A percentile compares a stretch with the other conserved stretches of the same genome.
phyloP scores from a whole-genome alignment of 1,140 invertebrate genomes.

The Gonatopus flavifemur region DNA sequence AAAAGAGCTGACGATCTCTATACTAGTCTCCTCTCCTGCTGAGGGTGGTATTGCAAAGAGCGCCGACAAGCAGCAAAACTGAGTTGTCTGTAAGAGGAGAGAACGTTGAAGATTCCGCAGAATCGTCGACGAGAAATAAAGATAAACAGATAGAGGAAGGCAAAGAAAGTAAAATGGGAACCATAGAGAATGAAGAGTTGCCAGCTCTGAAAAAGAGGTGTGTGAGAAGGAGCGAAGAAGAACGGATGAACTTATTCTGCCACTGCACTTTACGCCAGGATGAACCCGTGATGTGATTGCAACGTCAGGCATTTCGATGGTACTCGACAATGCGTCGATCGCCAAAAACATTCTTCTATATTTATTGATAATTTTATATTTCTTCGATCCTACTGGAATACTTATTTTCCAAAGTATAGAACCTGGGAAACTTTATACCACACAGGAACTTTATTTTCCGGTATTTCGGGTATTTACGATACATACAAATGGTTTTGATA shows the following conservation, averaged over 20 bases:
- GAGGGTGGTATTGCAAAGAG: not conserved
- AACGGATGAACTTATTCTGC: constrained; percentile 24
- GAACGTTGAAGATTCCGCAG: constrained; percentile 24
- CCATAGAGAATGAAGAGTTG: not conserved
- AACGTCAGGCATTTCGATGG: constrained; percentile 34
- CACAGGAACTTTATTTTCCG: no score
- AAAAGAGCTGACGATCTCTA: constrained; percentile 46
- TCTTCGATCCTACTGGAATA: no score
- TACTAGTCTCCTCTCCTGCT: constrained; percentile 17
- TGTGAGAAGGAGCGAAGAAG: constrained; percentile 16
- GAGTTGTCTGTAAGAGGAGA: constrained; percentile 16
- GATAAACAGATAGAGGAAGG: constrained; percentile 22
- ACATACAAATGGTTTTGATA: no score
- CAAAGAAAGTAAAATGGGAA: constrained; percentile 11
- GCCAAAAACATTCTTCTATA: no score
- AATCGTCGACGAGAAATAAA: constrained; percentile 32
- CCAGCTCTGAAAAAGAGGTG: not conserved
- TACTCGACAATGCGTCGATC: constrained; percentile 20
- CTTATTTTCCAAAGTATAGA: no score
- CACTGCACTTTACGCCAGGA: constrained; percentile 29
- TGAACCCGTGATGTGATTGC: constrained; percentile 30
- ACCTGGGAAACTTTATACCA: no score
- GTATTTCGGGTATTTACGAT: no score
- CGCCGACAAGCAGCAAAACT: not conserved
- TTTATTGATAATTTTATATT: no score